Conservation (phyloP, 2,113 vertebrate genomes). For the Larimichthys crocea region DNA sequence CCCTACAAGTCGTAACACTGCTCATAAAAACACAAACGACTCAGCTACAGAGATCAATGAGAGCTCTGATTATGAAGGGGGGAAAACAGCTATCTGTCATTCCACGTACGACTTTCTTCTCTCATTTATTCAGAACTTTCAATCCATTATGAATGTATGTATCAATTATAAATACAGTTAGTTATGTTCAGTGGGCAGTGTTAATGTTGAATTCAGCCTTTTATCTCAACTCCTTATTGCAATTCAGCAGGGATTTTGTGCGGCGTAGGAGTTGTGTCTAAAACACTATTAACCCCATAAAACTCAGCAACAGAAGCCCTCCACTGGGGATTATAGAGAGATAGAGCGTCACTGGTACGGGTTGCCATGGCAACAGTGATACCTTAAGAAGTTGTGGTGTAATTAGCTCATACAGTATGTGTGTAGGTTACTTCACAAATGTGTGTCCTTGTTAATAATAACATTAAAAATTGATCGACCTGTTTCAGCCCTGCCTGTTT, state of each 20-base stretch:
- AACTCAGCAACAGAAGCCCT: constrained; percentile 1
- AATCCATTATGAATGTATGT: constrained; percentile 57
- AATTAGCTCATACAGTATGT: background rate
- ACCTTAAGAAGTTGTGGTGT: background rate
- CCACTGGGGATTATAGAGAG: background rate
- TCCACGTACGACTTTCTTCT: background rate
- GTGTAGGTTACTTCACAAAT: background rate
- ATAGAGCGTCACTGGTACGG: background rate
- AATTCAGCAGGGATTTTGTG: constrained; percentile 17
- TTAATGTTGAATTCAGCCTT: constrained; percentile 39
- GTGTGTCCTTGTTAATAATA: background rate
- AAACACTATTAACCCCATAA: constrained; percentile 45
- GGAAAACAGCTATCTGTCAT: constrained; percentile 8
- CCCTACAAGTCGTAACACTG: constrained; percentile 3
- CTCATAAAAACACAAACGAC: constrained; percentile 27
- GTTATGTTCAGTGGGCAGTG: constrained; percentile 43
- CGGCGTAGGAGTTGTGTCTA: background rate
- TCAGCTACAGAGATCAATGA: constrained; percentile 30
- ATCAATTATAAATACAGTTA: constrained; percentile 57
- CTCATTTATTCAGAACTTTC: constrained; percentile 32
- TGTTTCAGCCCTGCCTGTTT: background rate
- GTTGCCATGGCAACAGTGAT: constrained; percentile 42
- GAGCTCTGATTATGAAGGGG: constrained; percentile 14
- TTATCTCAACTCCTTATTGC: constrained; percentile 35
- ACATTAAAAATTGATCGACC: background rate